Base-by-base conservation (phyloP, 2,113 vertebrate genomes). In the Jacana jacana region DNA sequence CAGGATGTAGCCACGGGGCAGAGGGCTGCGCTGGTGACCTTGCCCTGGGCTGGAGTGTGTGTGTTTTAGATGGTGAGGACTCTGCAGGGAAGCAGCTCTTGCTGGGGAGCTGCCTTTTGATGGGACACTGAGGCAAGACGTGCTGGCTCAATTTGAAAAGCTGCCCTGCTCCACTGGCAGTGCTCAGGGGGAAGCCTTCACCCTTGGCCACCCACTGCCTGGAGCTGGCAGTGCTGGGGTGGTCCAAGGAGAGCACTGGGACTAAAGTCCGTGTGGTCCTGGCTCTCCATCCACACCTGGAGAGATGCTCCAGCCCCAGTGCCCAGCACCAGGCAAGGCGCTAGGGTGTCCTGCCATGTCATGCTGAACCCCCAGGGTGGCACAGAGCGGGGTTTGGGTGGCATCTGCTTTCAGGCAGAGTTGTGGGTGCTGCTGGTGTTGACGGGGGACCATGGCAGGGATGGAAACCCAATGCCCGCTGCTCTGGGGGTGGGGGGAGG, bases 211-310 rank as follows among this genome's bases (percentile, higher is more conserved):
- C n/a, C 17, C 63, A 49, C 60, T 52, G 58, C 30, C 51, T 6
- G 0, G 78, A 49, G 72, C 91, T 57, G 66, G 17, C 4, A 4
- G 12, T 0, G 2, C 64, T 52, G 90, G 44, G 6, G 22, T 0
- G 11, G 27, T 6, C 24, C 52, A 17, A 23, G 58, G 73, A 80
- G 23, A 17, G 70, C 27, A 31, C 54, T 65, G 87, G 44, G 35
- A 37, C n/a, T 37, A 16, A 73, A 84, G 11, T 16, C 25, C 3
- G 1, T 31, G 8, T 28, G 39, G 54, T 4, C 4, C 31, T 44
- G 49, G 13, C 55, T 66, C 55, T 73, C 35, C 9, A 0, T 13
- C 35, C 18, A 2, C 0, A 0, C 44, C 78, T 22, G 40, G 57
- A 52, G 25, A 35, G 27, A n/a, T 52, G 61, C 49, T 87, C 8